These are phyloP conservation scores for Pangasianodon hypophthalmus DNA, from an alignment of 2,113 vertebrate species.

Conservation along the genomic window DNA sequence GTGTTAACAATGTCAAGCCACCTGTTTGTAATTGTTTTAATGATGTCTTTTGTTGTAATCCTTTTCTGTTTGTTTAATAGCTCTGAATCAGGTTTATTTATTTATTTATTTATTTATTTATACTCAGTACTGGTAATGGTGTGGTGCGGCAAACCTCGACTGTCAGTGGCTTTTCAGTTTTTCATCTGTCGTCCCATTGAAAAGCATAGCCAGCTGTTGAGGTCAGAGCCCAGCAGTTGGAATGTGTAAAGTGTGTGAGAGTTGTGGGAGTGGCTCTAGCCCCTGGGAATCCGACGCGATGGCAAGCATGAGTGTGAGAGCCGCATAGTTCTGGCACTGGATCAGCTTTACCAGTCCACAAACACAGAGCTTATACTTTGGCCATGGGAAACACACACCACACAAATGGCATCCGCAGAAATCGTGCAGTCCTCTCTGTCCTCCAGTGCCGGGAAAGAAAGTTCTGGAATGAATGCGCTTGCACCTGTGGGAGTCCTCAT, in stretches of 20 bases:
- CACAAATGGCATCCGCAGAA: slow-evolving; percentile 26
- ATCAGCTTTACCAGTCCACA: slow-evolving; percentile 12
- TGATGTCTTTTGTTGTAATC: neutral
- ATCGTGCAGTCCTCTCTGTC: slow-evolving; percentile 27
- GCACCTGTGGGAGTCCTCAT: slow-evolving; percentile 56
- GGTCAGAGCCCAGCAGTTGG: slow-evolving; percentile 68
- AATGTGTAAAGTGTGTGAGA: slow-evolving; percentile 72
- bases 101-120: neutral
- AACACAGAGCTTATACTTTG: slow-evolving; percentile 36
- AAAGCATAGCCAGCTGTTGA: slow-evolving; percentile 71
- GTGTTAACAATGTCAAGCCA: slow-evolving; percentile 1
- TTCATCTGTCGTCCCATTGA: slow-evolving; percentile 50
- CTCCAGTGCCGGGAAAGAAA: neutral
- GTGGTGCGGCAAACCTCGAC: neutral
- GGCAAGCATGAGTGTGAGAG: slow-evolving; percentile 45
- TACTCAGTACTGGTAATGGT: neutral
- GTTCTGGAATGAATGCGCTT: slow-evolving; percentile 32
- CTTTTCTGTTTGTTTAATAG: neutral
- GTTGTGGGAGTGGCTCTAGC: slow-evolving; percentile 65
- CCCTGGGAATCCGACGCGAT: slow-evolving; percentile 37
- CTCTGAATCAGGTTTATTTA: neutral
- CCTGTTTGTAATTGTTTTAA: slow-evolving; percentile 29
- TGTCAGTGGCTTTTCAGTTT: slow-evolving; percentile 1
- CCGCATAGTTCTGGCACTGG: slow-evolving; percentile 29
- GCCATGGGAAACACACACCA: slow-evolving; percentile 31